Conservation (phyloP, 2,797 vertebrate genomes). For the Petrocephalus schoutedeni region DNA sequence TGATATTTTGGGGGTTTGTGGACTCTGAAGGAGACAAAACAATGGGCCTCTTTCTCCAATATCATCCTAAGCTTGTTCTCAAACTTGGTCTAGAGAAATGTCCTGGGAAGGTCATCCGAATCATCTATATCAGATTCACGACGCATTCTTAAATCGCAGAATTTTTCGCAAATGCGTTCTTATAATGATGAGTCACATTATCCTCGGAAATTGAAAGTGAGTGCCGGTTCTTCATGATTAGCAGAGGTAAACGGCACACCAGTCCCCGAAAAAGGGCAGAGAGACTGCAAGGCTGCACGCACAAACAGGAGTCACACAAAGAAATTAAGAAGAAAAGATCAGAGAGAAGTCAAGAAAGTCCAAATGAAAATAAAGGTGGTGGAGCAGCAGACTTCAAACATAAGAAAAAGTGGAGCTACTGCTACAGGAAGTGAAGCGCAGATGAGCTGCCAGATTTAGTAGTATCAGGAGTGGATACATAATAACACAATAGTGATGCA, state of each 20-base stretch:
- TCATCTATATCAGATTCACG: background rate
- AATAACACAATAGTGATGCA: background rate
- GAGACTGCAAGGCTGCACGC: background rate
- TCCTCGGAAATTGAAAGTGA: background rate
- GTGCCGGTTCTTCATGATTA: background rate
- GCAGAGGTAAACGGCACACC: background rate
- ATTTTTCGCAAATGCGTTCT: background rate
- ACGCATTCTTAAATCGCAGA: background rate
- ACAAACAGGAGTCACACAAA: background rate
- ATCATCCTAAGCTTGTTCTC: background rate
- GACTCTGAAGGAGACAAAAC: background rate
- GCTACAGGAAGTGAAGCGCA: background rate
- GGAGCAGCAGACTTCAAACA: background rate
- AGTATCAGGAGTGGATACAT: background rate
- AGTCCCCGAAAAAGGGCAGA: background rate
- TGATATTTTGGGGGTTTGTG: background rate
- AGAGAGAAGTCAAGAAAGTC: background rate
- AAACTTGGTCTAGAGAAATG: background rate
- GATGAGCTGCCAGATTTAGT: background rate
- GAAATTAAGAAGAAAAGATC: background rate
- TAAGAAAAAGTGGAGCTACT: background rate
- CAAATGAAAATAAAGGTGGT: background rate
- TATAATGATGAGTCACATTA: background rate
- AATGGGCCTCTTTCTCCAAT: background rate
- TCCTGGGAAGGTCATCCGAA: background rate